A percentile compares a stretch with the other conserved stretches of the same genome.
Evolutionary conservation across 1,140 invertebrate genomes (phyloP).

Genomic region (Musca vetustissima): DNA sequence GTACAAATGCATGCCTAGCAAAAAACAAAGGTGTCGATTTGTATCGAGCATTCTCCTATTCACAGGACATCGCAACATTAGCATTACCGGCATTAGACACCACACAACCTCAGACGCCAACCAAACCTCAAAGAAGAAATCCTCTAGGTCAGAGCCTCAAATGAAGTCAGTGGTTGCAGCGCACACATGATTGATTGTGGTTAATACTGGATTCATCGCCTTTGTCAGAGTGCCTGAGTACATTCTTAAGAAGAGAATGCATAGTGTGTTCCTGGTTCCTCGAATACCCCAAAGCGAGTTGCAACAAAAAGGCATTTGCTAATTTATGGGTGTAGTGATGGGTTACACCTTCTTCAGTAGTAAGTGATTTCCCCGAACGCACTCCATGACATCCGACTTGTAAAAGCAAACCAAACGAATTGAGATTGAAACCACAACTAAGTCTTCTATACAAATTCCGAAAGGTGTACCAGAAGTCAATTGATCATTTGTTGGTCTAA

Average conservation of each 20-base stretch:
- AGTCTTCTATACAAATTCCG: no score
- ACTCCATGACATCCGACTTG: no score
- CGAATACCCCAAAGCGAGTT: neutral
- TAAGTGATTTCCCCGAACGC: neutral
- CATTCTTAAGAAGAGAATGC: neutral
- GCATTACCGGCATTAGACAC: neutral
- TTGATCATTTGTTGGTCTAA: neutral
- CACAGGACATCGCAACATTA: neutral
- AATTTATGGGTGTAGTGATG: neutral
- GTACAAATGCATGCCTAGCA: neutral
- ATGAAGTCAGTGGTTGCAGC: neutral
- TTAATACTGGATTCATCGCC: conserved; percentile 9
- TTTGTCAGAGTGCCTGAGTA: neutral
- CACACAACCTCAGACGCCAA: neutral
- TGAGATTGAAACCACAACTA: no score
- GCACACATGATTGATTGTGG: conserved; percentile 17
- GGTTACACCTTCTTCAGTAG: conserved; percentile 13
- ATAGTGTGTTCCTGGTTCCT: no score
- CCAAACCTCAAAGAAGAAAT: conserved; percentile 5
- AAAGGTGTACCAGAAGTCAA: conserved; percentile 13
- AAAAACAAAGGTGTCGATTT: conserved; percentile 14
- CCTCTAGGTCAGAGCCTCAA: neutral
- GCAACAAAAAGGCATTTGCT: neutral
- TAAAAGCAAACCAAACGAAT: no score
- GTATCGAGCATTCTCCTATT: neutral